phyloP scores from a whole-genome alignment of 2,888 invertebrate genomes.

The Spicauda simplicius region DNA sequence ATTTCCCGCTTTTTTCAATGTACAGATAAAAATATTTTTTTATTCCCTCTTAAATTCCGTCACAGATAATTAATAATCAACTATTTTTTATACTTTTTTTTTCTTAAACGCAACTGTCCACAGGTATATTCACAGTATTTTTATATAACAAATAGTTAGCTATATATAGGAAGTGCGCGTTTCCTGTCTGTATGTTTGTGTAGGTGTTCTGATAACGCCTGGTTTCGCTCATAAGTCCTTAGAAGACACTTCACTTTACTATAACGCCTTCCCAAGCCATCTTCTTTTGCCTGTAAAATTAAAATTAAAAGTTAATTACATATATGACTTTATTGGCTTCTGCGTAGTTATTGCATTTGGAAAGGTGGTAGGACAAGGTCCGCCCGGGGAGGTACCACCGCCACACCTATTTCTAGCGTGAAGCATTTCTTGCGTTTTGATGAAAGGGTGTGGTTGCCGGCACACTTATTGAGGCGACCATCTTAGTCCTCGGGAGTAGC shows the following conservation, averaged over 20 bases:
- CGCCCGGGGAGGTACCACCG: no score
- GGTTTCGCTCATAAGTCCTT: conserved; percentile 77
- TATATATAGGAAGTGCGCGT: conserved; percentile 52
- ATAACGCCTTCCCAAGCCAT: conserved; percentile 61
- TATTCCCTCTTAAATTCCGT: conserved; percentile 11
- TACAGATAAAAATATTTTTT: conserved; percentile 14
- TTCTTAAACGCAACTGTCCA: conserved; percentile 44
- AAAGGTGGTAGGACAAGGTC: no score
- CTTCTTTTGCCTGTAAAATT: conserved; percentile 58
- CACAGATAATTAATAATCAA: conserved; percentile 17
- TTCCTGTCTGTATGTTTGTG: conserved; percentile 55
- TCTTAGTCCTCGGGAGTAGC: no score
- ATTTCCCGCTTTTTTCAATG: background rate
- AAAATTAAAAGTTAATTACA: background rate
- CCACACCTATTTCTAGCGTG: no score
- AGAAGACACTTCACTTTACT: conserved; percentile 79
- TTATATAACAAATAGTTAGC: conserved; percentile 12
- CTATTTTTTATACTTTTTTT: conserved; percentile 23
- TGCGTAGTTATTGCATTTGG: no score
- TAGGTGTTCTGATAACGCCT: conserved; percentile 65
- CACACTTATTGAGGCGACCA: no score
- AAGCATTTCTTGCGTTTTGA: no score
- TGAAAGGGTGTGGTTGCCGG: no score
- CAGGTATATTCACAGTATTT: conserved; percentile 23
- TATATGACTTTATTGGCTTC: no score